A percentile compares a stretch with the other conserved stretches of the same genome.
These are phyloP conservation scores for Laticauda laticaudata DNA, from an alignment of 2,113 vertebrate genomes.

Conservation along the genomic window DNA sequence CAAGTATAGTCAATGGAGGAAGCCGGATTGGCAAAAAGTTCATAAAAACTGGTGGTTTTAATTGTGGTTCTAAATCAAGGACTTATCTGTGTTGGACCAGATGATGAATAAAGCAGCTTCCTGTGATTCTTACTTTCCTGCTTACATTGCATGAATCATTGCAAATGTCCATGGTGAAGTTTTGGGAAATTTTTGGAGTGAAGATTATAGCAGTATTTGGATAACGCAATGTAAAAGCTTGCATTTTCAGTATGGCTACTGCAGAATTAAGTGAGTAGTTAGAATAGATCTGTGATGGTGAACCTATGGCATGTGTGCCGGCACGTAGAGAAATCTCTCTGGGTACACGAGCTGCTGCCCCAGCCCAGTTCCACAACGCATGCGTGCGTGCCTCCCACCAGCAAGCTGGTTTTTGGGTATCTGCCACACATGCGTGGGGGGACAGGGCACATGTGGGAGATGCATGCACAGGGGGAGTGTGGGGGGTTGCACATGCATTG, in stretches of 20 bases:
- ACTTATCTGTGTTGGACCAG: neutral
- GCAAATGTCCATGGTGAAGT: neutral
- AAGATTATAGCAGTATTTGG: too few species aligned
- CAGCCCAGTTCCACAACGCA: too few species aligned
- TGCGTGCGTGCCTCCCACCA: too few species aligned
- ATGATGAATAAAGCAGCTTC: neutral
- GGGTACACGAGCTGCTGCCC: too few species aligned
- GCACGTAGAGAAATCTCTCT: too few species aligned
- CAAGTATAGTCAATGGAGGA: neutral
- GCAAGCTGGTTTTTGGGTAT: too few species aligned
- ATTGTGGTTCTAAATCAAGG: neutral
- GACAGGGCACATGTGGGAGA: too few species aligned
- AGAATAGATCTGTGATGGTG: neutral
- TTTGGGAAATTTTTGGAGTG: neutral
- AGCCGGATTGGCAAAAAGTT: neutral
- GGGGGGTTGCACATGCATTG: too few species aligned
- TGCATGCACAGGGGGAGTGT: too few species aligned
- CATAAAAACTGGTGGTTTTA: neutral
- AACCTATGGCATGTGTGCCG: too few species aligned
- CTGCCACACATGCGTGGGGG: too few species aligned
- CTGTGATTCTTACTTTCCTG: neutral
- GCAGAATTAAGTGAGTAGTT: neutral
- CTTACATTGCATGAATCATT: neutral
- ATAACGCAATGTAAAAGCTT: neutral
- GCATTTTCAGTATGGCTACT: neutral